A percentile compares a stretch with the other conserved stretches of the same genome.
Evolutionary conservation across 2,797 vertebrate genomes (phyloP).

Genomic region (Acanthurus tractus): DNA sequence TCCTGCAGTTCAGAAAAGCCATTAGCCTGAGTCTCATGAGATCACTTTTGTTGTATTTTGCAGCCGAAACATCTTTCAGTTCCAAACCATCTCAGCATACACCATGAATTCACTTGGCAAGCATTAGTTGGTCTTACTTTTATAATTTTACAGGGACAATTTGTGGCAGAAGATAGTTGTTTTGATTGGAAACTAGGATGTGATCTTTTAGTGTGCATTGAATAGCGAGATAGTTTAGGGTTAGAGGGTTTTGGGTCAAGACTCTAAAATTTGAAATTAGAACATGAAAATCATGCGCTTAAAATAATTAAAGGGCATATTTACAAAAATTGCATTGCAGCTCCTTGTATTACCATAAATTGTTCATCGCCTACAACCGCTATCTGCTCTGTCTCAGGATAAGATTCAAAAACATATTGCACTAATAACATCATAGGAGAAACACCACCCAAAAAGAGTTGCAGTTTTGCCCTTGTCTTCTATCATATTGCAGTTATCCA

Average conservation of each 20-base stretch:
- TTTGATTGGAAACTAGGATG: constrained; percentile 17
- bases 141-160: constrained; percentile 32
- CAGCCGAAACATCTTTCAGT: constrained; percentile 37
- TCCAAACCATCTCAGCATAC: constrained; percentile 25
- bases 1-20: constrained; percentile 49
- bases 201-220: constrained; percentile 22
- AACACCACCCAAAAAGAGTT: too few relatives aligned
- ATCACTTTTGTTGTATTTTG: constrained; percentile 29
- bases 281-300: background rate
- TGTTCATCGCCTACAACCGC: too few relatives aligned
- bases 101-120: constrained; percentile 33
- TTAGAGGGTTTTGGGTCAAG: background rate
- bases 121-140: constrained; percentile 14
- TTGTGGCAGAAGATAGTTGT: background rate
- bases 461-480: too few relatives aligned
- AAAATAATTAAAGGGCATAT: background rate
- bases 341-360: too few relatives aligned
- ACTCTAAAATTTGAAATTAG: background rate
- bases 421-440: too few relatives aligned
- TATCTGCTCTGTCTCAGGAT: too few relatives aligned
- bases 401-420: too few relatives aligned
- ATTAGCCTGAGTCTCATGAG: constrained; percentile 49
- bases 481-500: too few relatives aligned
- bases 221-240: background rate
- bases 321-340: too few relatives aligned